Base-by-base conservation (phyloP, 2,113 vertebrate genomes). In the Aspiorhynchus laticeps region DNA sequence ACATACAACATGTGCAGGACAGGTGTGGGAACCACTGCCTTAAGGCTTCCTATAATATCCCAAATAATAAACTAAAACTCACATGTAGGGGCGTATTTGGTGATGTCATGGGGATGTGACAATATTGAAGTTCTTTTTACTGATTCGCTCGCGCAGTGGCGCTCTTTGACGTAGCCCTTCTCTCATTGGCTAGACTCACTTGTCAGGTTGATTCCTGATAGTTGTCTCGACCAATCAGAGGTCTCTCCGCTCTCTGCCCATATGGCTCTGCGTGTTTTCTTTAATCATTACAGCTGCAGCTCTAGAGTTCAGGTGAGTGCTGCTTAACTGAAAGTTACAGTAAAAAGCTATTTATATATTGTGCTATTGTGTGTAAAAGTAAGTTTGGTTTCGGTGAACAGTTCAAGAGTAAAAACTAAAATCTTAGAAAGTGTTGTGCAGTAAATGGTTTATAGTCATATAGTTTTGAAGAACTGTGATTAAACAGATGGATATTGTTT, bases 91-190 rank as follows among this genome's bases (percentile, higher is more conserved):
- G 14, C 14, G 15, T 77, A 26, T 8, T 14, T 19, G 5, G 21
- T n/a, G 38, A 43, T 43, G 38, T 43, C 11, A 43, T 1, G 24
- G 6, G 33, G 41, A 26, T n/a, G n/a, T 28, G 14, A 26, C 24
- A 7, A 19, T 21, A 26, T 4, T 17, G 26, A 77, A 31, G 26
- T 15, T 36, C n/a, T 2, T 53, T 81, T 69, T 80, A 17, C 12
- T 36, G 84, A 92, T 94, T 94, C 90, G 94, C 61, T 75, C 0
- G 46, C 0, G 61, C 14, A 21, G 82, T 94, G 93, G 93, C 86
- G 92, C 93, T 93, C 93, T 92, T 91, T 93, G 87, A 94, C 94
- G 93, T 93, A 63, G 0, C 0, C 0, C 14, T 1, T 5, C 59
- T n/a, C 0, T 15, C 1, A 94, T 95, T 95, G 94, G 94, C 76